A percentile compares a stretch with the other conserved stretches of the same genome.
phyloP scores from a whole-genome alignment of 2,113 vertebrate species.

The Burhinus oedicnemus region DNA sequence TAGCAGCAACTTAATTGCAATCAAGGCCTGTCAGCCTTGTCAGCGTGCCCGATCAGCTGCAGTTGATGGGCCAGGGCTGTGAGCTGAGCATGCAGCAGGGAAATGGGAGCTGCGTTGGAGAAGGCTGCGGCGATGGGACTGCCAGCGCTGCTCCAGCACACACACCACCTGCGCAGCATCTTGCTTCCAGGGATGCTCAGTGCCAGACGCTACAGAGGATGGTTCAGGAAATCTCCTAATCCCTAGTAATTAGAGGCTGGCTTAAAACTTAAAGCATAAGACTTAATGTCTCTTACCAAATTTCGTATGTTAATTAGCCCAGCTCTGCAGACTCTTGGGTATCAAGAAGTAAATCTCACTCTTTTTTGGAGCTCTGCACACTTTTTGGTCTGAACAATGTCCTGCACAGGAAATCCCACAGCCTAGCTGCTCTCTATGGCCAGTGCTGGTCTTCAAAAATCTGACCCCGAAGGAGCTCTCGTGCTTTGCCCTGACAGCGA shows the following conservation, averaged over 20 bases:
- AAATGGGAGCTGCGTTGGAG: background rate
- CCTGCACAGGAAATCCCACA: background rate
- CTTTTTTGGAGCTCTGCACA: background rate
- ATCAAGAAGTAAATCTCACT: background rate
- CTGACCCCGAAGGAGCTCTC: rapidly evolving
- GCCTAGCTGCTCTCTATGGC: background rate
- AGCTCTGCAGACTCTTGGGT: background rate
- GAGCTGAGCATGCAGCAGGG: background rate
- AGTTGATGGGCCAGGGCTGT: background rate
- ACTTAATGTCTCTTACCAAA: background rate
- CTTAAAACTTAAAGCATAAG: background rate
- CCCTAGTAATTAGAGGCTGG: background rate
- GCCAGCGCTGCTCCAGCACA: background rate
- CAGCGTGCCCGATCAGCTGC: background rate
- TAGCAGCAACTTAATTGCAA: background rate
- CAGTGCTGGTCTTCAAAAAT: background rate
- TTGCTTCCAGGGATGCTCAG: background rate
- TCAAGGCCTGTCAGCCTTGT: background rate
- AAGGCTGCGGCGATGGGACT: background rate
- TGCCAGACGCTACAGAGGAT: background rate
- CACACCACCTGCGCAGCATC: background rate
- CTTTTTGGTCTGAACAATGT: background rate
- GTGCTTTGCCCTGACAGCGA: background rate
- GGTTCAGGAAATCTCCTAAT: background rate
- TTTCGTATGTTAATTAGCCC: background rate